phyloP scores from a whole-genome alignment of 2,797 vertebrate species.

The Hippocampus kuda region DNA sequence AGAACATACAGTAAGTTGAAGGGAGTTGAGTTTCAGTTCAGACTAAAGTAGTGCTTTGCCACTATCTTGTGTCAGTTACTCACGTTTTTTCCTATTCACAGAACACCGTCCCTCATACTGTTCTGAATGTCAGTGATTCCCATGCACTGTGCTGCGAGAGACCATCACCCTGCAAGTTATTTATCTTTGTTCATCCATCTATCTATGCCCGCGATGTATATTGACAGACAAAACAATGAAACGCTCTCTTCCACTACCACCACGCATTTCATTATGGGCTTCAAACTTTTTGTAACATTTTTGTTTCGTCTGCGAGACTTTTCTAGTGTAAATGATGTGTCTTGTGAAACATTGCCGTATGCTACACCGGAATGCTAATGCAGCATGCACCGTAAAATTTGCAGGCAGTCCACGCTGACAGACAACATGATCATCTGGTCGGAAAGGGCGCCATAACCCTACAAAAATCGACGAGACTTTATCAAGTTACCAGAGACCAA shows the following conservation, averaged over 20 bases:
- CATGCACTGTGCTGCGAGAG: not conserved
- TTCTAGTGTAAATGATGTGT: not conserved
- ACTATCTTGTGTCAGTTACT: no score
- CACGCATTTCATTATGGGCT: no score
- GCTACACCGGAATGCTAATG: not conserved
- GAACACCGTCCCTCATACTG: no score
- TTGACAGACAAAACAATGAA: not conserved
- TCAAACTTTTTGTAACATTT: not conserved
- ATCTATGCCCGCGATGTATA: no score
- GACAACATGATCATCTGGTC: not conserved
- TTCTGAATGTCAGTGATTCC: not conserved
- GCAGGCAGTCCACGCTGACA: not conserved
- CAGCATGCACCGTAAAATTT: not conserved
- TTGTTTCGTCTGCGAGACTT: not conserved
- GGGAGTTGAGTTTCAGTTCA: no score
- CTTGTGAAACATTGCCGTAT: not conserved
- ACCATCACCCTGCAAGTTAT: not conserved
- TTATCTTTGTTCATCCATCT: no score
- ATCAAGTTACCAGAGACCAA: not conserved
- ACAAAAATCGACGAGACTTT: constrained; percentile 5
- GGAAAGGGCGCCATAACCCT: constrained; percentile 1
- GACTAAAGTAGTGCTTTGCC: no score
- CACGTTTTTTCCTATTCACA: no score
- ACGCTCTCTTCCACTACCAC: not conserved
- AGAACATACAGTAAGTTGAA: no score